Evolutionary conservation across 2,113 vertebrate genomes (phyloP).

Genomic region (Salvelinus namaycush): DNA sequence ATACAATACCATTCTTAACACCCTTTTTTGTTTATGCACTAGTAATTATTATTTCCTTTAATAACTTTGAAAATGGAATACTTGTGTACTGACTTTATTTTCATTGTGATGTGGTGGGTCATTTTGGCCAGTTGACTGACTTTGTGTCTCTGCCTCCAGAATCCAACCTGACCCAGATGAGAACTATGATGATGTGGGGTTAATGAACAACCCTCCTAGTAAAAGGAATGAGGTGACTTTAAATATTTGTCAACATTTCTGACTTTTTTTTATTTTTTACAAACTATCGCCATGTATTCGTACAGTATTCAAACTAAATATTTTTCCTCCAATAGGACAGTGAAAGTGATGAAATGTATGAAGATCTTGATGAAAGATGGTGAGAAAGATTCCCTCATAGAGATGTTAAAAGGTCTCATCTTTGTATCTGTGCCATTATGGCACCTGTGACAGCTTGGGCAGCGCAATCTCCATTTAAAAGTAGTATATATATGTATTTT

Average conservation of each 20-base stretch:
- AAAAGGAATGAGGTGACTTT: constrained; percentile 63
- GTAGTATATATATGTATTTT: too few relatives aligned
- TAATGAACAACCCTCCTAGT: constrained; percentile 49
- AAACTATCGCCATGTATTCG: not conserved
- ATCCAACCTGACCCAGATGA: constrained; percentile 72
- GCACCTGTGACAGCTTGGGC: too few relatives aligned
- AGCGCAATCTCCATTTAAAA: too few relatives aligned
- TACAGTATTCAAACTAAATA: not conserved
- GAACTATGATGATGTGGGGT: constrained; percentile 79
- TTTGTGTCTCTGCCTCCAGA: constrained; percentile 41
- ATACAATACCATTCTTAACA: not conserved
- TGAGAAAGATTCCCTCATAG: constrained; percentile 47
- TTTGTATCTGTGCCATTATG: too few relatives aligned
- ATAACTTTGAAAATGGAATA: not conserved
- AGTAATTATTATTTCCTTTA: not conserved
- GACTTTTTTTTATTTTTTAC: not conserved
- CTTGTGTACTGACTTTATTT: not conserved
- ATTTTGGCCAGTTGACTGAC: not conserved
- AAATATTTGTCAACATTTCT: not conserved
- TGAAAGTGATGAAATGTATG: constrained; percentile 85
- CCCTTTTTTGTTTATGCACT: not conserved
- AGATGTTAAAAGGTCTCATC: too few relatives aligned
- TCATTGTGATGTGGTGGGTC: not conserved
- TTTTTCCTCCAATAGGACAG: constrained; percentile 66
- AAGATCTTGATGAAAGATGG: constrained; percentile 84